phyloP scores from a whole-genome alignment of 2,113 vertebrate species.

The Daubentonia madagascariensis region DNA sequence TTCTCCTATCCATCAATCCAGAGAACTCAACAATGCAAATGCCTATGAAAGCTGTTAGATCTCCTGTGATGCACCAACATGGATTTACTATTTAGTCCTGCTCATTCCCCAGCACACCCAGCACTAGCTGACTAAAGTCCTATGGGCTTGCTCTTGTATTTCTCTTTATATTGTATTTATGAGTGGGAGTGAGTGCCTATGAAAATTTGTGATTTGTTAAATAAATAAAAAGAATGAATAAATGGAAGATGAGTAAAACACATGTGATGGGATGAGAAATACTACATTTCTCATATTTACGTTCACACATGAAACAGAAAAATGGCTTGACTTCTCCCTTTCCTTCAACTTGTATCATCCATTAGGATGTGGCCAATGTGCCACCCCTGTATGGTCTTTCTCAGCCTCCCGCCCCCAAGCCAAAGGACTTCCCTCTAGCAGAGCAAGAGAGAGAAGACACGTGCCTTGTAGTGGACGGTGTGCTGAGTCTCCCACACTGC shows the following conservation, averaged over 20 bases:
- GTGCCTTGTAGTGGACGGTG: background rate
- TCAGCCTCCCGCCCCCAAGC: background rate
- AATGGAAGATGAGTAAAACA: no score
- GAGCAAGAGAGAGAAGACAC: background rate
- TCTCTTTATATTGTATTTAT: background rate
- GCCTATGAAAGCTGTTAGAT: background rate
- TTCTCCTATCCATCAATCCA: background rate
- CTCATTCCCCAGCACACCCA: background rate
- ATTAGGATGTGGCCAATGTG: no score
- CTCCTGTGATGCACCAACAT: background rate
- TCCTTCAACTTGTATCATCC: background rate
- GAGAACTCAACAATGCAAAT: background rate
- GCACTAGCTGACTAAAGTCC: no score
- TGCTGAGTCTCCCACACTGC: background rate
- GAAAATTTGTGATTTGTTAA: background rate
- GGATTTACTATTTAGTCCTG: background rate
- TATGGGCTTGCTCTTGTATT: background rate
- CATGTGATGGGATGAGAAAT: background rate
- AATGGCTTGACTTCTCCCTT: background rate
- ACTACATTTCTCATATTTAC: background rate
- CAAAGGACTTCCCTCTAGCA: background rate
- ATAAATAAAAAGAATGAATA: background rate
- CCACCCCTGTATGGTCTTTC: background rate
- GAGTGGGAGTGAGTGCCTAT: background rate
- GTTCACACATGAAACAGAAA: background rate